A percentile compares a stretch with the other conserved stretches of the same genome.
These are phyloP conservation scores for Orycteropus afer DNA, from an alignment of 2,113 vertebrate species.

Conservation along the genomic window DNA sequence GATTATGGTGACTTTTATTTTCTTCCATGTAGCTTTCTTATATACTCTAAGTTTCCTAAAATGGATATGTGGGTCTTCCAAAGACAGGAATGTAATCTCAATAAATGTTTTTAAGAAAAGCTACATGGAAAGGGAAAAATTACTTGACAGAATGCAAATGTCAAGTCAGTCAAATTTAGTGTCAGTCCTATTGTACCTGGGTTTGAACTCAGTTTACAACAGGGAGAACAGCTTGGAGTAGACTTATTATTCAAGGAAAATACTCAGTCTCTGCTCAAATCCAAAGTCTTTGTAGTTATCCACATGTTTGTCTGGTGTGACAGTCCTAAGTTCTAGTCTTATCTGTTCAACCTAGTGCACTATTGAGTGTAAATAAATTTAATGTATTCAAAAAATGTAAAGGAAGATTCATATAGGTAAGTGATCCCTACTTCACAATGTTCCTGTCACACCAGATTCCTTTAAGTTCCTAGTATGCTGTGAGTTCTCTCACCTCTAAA, in stretches of 20 bases:
- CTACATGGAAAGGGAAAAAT: background rate
- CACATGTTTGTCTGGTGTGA: background rate
- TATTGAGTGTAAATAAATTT: background rate
- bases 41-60: constrained; percentile 1
- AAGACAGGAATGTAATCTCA: constrained; percentile 43
- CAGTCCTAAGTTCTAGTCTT: background rate
- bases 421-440: background rate
- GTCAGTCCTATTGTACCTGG: background rate
- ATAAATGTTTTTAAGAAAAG: constrained; percentile 7
- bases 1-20: constrained; percentile 46
- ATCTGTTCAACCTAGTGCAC: background rate
- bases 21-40: background rate
- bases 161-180: background rate
- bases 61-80: background rate
- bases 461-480: background rate
- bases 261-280: background rate
- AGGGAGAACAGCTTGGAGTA: constrained; percentile 4
- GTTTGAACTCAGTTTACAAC: background rate
- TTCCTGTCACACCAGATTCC: background rate
- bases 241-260: constrained; percentile 33
- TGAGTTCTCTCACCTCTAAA: background rate
- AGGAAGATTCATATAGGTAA: background rate
- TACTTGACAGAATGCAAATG: background rate
- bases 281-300: background rate
- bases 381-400: background rate